These are phyloP conservation scores for Ormia ochracea DNA, from an alignment of 2,888 invertebrate species.

Conservation along the genomic window DNA sequence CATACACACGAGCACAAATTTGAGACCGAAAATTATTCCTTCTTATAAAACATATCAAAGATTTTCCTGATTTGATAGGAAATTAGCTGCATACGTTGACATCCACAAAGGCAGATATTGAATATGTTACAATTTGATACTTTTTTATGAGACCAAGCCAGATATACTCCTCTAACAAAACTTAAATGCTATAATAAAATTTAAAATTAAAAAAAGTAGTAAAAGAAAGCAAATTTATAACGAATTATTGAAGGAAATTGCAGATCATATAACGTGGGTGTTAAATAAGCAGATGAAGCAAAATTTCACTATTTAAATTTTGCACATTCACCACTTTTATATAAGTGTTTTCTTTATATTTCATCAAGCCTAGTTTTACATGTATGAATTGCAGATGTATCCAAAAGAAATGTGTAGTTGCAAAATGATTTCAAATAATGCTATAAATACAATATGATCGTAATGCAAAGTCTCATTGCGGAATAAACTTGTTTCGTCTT, in stretches of 20 bases:
- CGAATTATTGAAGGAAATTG: slow-evolving; percentile 34
- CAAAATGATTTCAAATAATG: background rate
- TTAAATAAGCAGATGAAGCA: slow-evolving; percentile 41
- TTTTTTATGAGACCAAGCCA: slow-evolving; percentile 26
- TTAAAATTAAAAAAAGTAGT: background rate
- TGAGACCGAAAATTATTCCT: background rate
- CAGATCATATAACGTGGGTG: slow-evolving; percentile 60
- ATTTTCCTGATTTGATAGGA: slow-evolving; percentile 62
- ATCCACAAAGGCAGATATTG: slow-evolving; percentile 42
- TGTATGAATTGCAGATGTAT: slow-evolving; percentile 15
- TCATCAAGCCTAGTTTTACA: background rate
- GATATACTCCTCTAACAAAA: slow-evolving; percentile 52
- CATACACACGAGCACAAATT: slow-evolving; percentile 5
- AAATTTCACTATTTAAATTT: slow-evolving; percentile 43
- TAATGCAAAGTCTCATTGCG: too few species aligned
- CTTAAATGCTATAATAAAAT: slow-evolving; percentile 29
- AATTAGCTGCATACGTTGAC: slow-evolving; percentile 64
- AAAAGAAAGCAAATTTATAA: slow-evolving; percentile 12
- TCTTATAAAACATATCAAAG: slow-evolving; percentile 23
- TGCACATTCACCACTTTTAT: background rate
- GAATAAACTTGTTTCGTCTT: too few species aligned
- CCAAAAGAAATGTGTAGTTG: background rate
- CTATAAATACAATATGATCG: too few species aligned
- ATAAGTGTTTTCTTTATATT: slow-evolving; percentile 1
- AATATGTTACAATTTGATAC: slow-evolving; percentile 63